Conservation (phyloP, 2,113 vertebrate genomes). For the Alethe diademata region DNA sequence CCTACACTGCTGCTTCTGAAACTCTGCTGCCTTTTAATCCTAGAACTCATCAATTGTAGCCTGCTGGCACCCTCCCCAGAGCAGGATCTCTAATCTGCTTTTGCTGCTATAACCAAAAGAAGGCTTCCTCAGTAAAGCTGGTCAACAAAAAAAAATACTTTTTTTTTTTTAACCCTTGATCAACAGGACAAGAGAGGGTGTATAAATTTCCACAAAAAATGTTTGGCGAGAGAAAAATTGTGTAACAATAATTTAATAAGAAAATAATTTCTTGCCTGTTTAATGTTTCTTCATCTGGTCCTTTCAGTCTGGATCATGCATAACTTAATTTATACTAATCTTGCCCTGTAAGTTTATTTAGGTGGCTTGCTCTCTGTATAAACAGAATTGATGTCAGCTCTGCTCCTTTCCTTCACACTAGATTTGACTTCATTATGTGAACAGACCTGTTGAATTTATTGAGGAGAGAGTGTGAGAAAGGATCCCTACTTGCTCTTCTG, state of each 20-base stretch:
- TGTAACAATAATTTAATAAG: background rate
- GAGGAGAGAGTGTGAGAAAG: background rate
- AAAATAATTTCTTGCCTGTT: background rate
- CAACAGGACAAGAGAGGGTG: background rate
- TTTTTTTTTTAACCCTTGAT: background rate
- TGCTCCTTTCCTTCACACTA: background rate
- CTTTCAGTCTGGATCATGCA: background rate
- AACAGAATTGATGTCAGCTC: background rate
- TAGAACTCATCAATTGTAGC: conserved; percentile 35
- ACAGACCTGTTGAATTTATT: background rate
- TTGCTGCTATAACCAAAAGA: conserved; percentile 24
- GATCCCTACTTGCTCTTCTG: background rate
- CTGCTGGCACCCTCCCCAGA: conserved; percentile 24
- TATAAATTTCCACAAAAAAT: background rate
- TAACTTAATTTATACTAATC: background rate
- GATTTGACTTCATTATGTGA: background rate
- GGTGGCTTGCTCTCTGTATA: background rate
- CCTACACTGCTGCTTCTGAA: conserved; percentile 2
- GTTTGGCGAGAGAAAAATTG: background rate
- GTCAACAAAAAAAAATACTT: background rate
- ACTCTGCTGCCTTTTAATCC: conserved; percentile 40
- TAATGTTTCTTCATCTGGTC: background rate
- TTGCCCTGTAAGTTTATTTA: background rate
- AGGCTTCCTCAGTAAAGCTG: conserved; percentile 22
- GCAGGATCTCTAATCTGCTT: conserved; percentile 33